phyloP scores from a whole-genome alignment of 2,797 vertebrate species.

The Labroides dimidiatus region DNA sequence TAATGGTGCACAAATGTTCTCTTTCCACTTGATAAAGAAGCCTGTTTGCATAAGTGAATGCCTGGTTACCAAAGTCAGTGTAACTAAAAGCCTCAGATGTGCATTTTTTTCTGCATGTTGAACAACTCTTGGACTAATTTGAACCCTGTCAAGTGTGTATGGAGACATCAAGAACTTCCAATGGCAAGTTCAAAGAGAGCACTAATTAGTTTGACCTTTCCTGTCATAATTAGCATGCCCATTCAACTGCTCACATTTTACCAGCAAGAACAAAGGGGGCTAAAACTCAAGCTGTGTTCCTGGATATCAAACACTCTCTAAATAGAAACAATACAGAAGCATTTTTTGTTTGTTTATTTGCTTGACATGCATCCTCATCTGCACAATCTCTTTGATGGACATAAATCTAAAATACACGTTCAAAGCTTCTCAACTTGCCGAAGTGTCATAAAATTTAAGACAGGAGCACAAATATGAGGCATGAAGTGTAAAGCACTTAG shows the following conservation, averaged over 20 bases:
- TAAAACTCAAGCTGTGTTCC: slow-evolving; percentile 56
- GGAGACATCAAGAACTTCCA: slow-evolving; percentile 60
- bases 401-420: slow-evolving; percentile 36
- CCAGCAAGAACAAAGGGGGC: slow-evolving; percentile 77
- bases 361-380: slow-evolving; percentile 37
- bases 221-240: slow-evolving; percentile 83
- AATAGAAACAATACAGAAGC: slow-evolving; percentile 55
- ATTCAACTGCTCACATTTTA: slow-evolving; percentile 72
- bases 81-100: slow-evolving; percentile 47
- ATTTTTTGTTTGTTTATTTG: slow-evolving; percentile 16
- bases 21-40: slow-evolving; percentile 68
- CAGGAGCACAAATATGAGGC: slow-evolving; percentile 53
- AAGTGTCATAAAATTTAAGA: slow-evolving; percentile 39
- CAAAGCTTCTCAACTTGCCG: slow-evolving; percentile 11
- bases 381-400: slow-evolving; percentile 27
- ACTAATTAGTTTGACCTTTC: slow-evolving; percentile 88
- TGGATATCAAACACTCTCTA: slow-evolving; percentile 44
- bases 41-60: slow-evolving; percentile 59
- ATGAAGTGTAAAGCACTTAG: slow-evolving; percentile 59
- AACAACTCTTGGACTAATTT: slow-evolving; percentile 63
- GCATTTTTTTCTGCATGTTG: slow-evolving; percentile 22
- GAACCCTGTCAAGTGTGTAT: slow-evolving; percentile 72
- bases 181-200: slow-evolving; percentile 78
- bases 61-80: slow-evolving; percentile 29
- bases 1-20: slow-evolving; percentile 80